phyloP scores from a whole-genome alignment of 2,113 vertebrate genomes.

The Plotosus lineatus region DNA sequence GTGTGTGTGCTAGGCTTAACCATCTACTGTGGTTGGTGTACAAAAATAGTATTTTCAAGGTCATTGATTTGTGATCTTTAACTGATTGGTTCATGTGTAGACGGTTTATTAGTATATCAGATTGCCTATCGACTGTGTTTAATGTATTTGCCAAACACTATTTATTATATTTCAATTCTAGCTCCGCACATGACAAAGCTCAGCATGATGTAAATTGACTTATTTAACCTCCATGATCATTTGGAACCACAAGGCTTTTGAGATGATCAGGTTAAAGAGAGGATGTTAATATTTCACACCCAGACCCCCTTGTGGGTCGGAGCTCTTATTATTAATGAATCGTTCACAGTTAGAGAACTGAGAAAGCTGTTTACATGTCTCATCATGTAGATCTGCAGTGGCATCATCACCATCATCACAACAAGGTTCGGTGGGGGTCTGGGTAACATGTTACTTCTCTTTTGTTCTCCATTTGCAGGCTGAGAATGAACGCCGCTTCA shows the following conservation, averaged over 20 bases:
- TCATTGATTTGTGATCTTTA: background rate
- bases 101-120: background rate
- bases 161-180: background rate
- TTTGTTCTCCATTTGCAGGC: background rate
- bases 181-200: background rate
- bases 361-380: background rate
- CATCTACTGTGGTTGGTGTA: background rate
- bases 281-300: constrained; percentile 6
- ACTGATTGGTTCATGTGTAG: background rate
- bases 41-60: too few relatives aligned
- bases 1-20: background rate
- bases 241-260: too few relatives aligned
- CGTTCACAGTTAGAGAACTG: background rate
- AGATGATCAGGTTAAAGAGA: background rate
- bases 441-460: background rate
- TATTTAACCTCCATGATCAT: background rate
- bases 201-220: background rate
- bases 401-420: background rate
- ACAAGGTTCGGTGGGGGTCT: background rate
- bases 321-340: constrained; percentile 11
- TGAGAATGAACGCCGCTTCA: background rate
- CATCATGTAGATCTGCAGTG: background rate
- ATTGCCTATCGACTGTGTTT: background rate
- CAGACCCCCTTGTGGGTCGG: background rate
- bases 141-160: too few relatives aligned